A percentile compares a stretch with the other conserved stretches of the same genome.
phyloP scores from a whole-genome alignment of 2,797 vertebrate genomes.

The Meriones psammophilus region DNA sequence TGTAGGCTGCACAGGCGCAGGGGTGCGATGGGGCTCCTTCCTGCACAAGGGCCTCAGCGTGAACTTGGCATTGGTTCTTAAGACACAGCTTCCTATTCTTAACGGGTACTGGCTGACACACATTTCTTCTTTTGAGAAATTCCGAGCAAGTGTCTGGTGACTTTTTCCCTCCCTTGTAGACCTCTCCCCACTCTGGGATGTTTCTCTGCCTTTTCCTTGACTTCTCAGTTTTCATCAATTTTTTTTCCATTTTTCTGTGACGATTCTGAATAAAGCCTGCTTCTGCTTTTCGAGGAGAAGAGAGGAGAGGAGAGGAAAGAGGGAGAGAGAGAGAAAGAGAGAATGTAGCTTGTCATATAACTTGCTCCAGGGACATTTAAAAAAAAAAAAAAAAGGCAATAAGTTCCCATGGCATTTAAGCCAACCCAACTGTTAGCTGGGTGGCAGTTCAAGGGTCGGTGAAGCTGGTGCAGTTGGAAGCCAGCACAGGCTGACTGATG shows the following conservation, averaged over 20 bases:
- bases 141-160: neutral
- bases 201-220: neutral
- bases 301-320: no score
- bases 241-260: neutral
- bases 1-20: neutral
- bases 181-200: neutral
- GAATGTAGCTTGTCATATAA: conserved; percentile 31
- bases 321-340: rapidly evolving
- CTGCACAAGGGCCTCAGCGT: neutral
- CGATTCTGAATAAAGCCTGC: neutral
- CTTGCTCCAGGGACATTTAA: neutral
- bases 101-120: neutral
- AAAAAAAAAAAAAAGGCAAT: neutral
- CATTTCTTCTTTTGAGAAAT: conserved; percentile 33
- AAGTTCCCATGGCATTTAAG: neutral
- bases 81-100: neutral
- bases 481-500: neutral
- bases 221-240: neutral
- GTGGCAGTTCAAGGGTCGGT: neutral
- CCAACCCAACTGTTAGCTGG: neutral
- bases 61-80: neutral
- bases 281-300: neutral
- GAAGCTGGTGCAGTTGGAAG: neutral
- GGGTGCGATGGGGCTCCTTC: neutral
- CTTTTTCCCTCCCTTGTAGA: neutral